phyloP scores from a whole-genome alignment of 1,140 invertebrate species.

The Thaumatotibia leucotreta region DNA sequence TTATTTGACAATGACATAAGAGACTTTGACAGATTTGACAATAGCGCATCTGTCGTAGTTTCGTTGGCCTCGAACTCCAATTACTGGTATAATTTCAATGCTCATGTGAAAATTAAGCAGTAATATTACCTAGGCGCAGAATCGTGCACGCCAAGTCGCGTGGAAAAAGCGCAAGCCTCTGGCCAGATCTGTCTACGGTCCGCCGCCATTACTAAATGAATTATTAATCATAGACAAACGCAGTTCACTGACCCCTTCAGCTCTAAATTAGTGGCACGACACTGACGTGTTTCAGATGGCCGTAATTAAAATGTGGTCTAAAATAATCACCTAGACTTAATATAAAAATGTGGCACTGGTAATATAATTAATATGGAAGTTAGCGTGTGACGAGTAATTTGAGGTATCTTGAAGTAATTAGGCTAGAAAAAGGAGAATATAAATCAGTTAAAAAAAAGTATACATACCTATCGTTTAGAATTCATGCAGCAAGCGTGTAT shows the following conservation, averaged over 20 bases:
- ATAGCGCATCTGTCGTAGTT: no score
- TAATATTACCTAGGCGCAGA: background rate
- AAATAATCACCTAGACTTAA: background rate
- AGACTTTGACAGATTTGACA: no score
- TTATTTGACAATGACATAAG: no score
- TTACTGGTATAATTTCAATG: no score
- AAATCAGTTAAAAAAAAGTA: no score
- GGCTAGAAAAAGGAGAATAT: background rate
- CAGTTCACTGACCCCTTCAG: slow-evolving; percentile 42
- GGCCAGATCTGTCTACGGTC: slow-evolving; percentile 35
- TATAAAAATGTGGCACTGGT: background rate
- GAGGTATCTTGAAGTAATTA: background rate
- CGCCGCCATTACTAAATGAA: slow-evolving; percentile 51
- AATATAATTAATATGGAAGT: background rate
- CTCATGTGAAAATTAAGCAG: background rate
- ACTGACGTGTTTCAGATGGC: background rate
- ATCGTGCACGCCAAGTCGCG: background rate
- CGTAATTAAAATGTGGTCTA: slow-evolving; percentile 16
- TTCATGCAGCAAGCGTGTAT: no score
- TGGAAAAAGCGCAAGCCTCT: background rate
- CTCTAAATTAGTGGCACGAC: slow-evolving; percentile 1
- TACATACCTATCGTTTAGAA: no score
- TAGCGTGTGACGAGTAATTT: background rate
- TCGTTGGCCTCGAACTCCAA: no score
- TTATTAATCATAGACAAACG: slow-evolving; percentile 61